Percentiles rank a stretch among this genome's conserved stretches.
These are phyloP conservation scores for Catostomus latipinnis DNA, from an alignment of 2,797 vertebrate genomes.

Conservation along the genomic window DNA sequence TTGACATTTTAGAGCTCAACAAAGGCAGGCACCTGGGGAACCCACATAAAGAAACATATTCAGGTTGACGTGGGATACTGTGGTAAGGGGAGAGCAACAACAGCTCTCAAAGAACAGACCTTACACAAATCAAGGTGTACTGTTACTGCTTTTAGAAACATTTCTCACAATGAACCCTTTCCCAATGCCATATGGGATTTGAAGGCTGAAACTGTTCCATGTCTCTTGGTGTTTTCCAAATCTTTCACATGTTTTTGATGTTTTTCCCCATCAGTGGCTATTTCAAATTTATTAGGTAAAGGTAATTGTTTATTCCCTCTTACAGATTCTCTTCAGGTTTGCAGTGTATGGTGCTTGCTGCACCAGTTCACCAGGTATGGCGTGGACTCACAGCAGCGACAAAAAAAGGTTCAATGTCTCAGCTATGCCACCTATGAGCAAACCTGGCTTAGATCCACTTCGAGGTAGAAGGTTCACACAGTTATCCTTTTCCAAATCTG, in stretches of 20 bases:
- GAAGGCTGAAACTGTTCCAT: constrained; percentile 17
- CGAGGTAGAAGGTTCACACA: constrained; percentile 68
- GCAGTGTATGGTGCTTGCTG: constrained; percentile 51
- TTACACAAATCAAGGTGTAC: constrained; percentile 52
- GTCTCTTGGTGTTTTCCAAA: not conserved
- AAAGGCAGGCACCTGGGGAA: constrained; percentile 51
- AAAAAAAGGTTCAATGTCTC: constrained; percentile 51
- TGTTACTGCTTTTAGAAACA: constrained; percentile 59
- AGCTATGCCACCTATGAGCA: constrained; percentile 13
- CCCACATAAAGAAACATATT: constrained; percentile 54
- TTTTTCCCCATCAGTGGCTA: constrained; percentile 9
- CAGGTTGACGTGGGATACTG: constrained; percentile 50
- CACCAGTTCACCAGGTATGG: constrained; percentile 54
- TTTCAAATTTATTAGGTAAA: not conserved
- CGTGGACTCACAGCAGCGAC: constrained; percentile 25
- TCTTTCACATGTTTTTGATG: not conserved
- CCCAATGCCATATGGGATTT: constrained; percentile 39
- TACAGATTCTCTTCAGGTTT: constrained; percentile 65
- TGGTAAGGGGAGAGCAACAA: constrained; percentile 44
- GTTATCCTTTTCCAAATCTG: constrained; percentile 71
- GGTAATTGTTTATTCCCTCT: constrained; percentile 15
- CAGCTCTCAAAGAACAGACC: constrained; percentile 32
- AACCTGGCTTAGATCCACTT: constrained; percentile 51
- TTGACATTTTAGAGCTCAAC: constrained; percentile 32
- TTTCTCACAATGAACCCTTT: constrained; percentile 40